A percentile compares a stretch with the other conserved stretches of the same genome.
Evolutionary conservation across 2,113 vertebrate species (phyloP).

Genomic region (Syrmaticus mikado): DNA sequence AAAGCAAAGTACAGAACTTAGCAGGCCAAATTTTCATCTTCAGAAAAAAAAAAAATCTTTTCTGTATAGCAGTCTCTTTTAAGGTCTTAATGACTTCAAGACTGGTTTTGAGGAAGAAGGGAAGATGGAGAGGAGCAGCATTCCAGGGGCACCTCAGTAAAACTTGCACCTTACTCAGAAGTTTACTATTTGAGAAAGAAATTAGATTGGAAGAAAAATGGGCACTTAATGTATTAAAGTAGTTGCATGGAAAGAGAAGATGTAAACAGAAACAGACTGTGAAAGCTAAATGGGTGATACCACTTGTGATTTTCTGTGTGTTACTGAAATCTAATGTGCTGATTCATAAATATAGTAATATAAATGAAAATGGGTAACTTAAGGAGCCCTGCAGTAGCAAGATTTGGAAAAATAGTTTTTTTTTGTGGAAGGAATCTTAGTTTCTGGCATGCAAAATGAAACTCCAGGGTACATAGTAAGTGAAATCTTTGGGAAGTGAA

Average conservation of each 20-base stretch:
- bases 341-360: not conserved
- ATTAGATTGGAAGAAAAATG: not conserved
- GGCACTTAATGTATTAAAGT: not conserved
- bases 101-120: not conserved
- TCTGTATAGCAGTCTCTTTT: not conserved
- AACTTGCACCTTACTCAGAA: not conserved
- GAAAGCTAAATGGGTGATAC: not conserved
- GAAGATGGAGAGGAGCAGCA: not conserved
- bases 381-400: not conserved
- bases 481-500: not conserved
- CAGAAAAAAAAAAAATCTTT: not conserved
- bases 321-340: not conserved
- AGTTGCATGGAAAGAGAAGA: not conserved
- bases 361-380: not conserved
- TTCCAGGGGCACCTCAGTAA: not conserved
- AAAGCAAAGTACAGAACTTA: not conserved
- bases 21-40: not conserved
- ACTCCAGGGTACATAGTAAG: not conserved
- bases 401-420: not conserved
- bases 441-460: not conserved
- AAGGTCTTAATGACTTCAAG: not conserved
- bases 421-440: not conserved
- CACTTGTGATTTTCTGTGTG: not conserved
- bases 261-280: not conserved
- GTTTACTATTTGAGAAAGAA: not conserved